These are phyloP conservation scores for Lethrus apterus DNA, from an alignment of 1,140 invertebrate species.

Conservation along the genomic window DNA sequence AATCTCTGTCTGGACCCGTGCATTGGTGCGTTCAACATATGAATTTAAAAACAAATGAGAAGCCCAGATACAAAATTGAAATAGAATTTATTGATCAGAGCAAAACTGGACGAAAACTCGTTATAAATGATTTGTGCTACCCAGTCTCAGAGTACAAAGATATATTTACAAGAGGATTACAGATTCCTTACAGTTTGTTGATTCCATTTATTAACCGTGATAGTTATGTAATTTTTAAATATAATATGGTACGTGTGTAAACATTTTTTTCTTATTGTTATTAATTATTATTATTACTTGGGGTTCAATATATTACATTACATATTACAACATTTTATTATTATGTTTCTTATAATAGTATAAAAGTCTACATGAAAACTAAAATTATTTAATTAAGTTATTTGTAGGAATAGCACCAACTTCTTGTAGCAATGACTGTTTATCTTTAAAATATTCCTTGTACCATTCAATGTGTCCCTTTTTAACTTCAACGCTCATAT, in stretches of 20 bases:
- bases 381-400: too few species aligned
- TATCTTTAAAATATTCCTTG: conserved; percentile 80
- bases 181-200: neutral
- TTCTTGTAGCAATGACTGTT: conserved; percentile 65
- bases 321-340: too few species aligned
- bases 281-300: too few species aligned
- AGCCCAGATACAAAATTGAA: neutral
- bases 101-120: neutral
- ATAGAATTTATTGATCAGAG: conserved; percentile 1
- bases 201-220: neutral
- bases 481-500: conserved; percentile 81
- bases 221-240: neutral
- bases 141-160: neutral
- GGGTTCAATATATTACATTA: too few species aligned
- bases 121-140: neutral
- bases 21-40: neutral
- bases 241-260: conserved; percentile 1
- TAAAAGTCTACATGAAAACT: too few species aligned
- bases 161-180: neutral
- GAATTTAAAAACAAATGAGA: neutral
- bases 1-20: neutral
- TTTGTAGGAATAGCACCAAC: conserved; percentile 43
- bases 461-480: conserved; percentile 89
- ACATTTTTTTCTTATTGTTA: conserved; percentile 1
- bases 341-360: too few species aligned